These are phyloP conservation scores for Phallusia fumigata DNA, from an alignment of 23 tunicate genomes.

Conservation along the genomic window DNA sequence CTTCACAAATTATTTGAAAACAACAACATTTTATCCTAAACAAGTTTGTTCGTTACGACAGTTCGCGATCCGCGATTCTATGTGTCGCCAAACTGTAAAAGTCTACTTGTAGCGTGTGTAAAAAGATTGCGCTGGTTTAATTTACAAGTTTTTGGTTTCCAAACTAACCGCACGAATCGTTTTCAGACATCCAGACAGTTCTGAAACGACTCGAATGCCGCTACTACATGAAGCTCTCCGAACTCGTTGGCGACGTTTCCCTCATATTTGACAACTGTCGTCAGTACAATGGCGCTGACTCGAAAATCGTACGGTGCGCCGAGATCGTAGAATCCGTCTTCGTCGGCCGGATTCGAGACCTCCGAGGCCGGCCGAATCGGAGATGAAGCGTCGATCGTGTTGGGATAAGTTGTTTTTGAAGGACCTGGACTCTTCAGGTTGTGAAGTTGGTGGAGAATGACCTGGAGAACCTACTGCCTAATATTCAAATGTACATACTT, in stretches of 20 bases:
- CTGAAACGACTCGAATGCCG: slow-evolving; percentile 55
- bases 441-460: neutral
- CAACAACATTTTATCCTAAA: no score
- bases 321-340: slow-evolving; percentile 87
- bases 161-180: no score
- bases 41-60: no score
- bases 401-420: neutral
- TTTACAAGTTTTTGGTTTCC: no score
- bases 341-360: slow-evolving; percentile 83
- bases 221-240: slow-evolving; percentile 81
- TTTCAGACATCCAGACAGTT: slow-evolving; percentile 79
- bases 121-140: no score
- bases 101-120: no score
- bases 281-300: slow-evolving; percentile 91
- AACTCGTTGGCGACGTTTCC: slow-evolving; percentile 85
- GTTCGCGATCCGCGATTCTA: no score
- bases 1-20: no score
- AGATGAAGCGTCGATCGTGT: neutral
- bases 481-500: neutral
- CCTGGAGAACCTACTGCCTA: neutral
- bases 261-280: slow-evolving; percentile 95
- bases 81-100: no score
- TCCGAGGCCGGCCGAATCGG: slow-evolving; percentile 33
- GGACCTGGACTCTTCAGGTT: neutral
- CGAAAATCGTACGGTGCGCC: slow-evolving; percentile 88